Base-by-base conservation (phyloP, 2,888 invertebrate genomes). In the Pammene aurita region DNA sequence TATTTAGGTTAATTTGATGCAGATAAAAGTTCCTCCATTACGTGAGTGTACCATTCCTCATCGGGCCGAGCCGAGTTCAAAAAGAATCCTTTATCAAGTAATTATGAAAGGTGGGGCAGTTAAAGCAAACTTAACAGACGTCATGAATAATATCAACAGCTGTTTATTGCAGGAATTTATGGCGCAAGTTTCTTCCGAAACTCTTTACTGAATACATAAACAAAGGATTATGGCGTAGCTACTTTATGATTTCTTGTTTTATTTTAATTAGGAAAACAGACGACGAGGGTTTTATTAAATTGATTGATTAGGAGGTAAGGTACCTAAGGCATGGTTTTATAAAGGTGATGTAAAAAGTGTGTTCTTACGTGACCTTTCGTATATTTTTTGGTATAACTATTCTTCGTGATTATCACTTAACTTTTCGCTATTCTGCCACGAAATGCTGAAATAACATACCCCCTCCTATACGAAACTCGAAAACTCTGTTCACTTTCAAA, bases 101-200 rank as follows among this genome's bases (percentile, higher is more conserved):
- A 84, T 84, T 86, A 84, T 84, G 82, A 87, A 84, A 85, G 84
- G 85, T 84, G 77, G 75, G 78, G 80, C 82, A 83, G 83, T 86
- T 85, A 87, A 84, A 88, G 85, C 85, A 88, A 90, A 89, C 85
- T 88, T 84, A 84, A 85, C 84, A 85, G 85, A 82, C 82, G 83
- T 85, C 84, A 86, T 89, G 87, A 89, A 90, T 89, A 88, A 89
- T 87, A 88, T 88, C 87, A 85, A 85, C 87, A 81, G 85, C 87
- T 89, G 89, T 85, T 89, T 85, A 89, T 88, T 87, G 87, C 85
- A 79, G 73, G 76, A 88, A 89, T 90, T 89, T 90, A 90, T 87
- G 78, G 85, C 74, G 73, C 76, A 89, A 89, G 85, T 89, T 89
- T 84, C 80, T 84, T 84, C 85, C 81, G 82, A 84, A 89, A 89